These are phyloP conservation scores for Uromys caudimaculatus DNA, from an alignment of 2,797 vertebrate genomes.

Conservation along the genomic window DNA sequence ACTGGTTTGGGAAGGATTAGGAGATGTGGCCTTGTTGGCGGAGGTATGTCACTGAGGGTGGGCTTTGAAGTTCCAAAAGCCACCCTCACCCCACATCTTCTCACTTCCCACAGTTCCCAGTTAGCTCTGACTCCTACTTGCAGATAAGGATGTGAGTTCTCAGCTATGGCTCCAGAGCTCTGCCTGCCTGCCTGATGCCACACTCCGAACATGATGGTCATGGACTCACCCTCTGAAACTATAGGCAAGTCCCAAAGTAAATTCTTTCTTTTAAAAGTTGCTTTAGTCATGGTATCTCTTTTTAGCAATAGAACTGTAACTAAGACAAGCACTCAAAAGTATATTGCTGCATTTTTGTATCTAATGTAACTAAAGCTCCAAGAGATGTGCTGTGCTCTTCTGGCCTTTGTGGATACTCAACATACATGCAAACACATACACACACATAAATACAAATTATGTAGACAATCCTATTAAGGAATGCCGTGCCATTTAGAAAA, in stretches of 20 bases:
- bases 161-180: not conserved
- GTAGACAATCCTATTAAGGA: conserved; percentile 35
- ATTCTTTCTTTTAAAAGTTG: not conserved
- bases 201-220: no score
- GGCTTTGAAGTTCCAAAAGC: not conserved
- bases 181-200: not conserved
- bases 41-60: not conserved
- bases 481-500: not conserved
- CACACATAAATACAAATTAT: not conserved
- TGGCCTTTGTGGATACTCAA: not conserved
- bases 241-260: no score
- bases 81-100: not conserved
- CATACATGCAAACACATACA: not conserved
- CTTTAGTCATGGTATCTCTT: not conserved
- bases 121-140: not conserved
- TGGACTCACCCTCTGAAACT: not conserved
- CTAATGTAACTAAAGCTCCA: not conserved
- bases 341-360: not conserved
- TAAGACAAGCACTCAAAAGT: not conserved
- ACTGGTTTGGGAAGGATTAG: not conserved
- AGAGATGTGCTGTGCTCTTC: not conserved
- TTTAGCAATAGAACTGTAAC: not conserved
- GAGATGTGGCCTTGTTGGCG: not conserved
- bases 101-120: not conserved
- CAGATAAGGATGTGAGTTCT: not conserved